A percentile compares a stretch with the other conserved stretches of the same genome.
Evolutionary conservation across 1,140 invertebrate species (phyloP).

Genomic region (Calephelis nemesis): DNA sequence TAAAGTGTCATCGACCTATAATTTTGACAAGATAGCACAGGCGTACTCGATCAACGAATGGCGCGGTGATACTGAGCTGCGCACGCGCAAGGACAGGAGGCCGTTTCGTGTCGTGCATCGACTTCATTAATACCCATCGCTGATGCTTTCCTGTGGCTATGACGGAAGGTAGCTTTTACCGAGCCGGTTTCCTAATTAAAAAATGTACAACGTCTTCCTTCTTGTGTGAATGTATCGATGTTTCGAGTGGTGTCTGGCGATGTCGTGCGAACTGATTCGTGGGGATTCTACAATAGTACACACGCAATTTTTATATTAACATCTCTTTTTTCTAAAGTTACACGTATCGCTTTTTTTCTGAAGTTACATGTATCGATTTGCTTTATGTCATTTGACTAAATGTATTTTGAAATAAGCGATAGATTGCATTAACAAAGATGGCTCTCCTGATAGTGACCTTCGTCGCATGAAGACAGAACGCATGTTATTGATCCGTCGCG

Average conservation of each 20-base stretch:
- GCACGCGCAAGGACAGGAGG: conserved; percentile 43
- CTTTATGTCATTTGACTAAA: too few species aligned
- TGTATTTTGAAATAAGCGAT: too few species aligned
- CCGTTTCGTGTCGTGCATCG: conserved; percentile 45
- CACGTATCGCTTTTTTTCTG: too few species aligned
- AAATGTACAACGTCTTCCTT: conserved; percentile 58
- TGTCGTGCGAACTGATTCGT: conserved; percentile 7
- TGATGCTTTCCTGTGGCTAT: conserved; percentile 67
- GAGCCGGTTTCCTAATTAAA: conserved; percentile 74
- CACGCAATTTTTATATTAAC: background rate
- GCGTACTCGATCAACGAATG: conserved; percentile 53
- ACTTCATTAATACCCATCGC: conserved; percentile 70
- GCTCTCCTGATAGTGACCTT: too few species aligned
- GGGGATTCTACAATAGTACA: background rate
- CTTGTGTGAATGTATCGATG: conserved; percentile 29
- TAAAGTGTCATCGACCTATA: conserved; percentile 59
- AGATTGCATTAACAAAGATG: too few species aligned
- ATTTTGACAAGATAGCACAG: conserved; percentile 32
- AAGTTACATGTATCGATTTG: too few species aligned
- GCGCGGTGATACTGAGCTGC: conserved; percentile 58
- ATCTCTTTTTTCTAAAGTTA: too few species aligned
- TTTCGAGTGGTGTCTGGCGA: conserved; percentile 22
- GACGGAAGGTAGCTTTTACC: conserved; percentile 73
- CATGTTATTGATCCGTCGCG: too few species aligned
- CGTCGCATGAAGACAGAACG: too few species aligned